Conservation (phyloP, 2,797 vertebrate genomes). For the Hydrolagus colliei region DNA sequence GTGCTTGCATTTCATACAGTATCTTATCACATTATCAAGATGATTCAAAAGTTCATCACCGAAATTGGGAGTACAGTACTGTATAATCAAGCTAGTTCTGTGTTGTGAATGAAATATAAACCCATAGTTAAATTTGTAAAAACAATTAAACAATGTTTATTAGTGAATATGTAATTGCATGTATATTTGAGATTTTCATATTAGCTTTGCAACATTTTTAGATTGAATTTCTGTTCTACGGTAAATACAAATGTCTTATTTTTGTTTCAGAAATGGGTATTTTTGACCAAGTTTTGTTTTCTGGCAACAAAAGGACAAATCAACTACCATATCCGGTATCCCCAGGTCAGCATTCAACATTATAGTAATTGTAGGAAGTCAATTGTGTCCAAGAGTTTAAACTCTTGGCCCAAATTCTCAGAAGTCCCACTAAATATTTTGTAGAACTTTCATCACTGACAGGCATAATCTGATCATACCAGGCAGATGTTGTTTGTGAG, state of each 20-base stretch:
- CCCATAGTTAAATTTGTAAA: no score
- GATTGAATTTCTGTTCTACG: neutral
- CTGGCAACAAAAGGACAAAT: constrained; percentile 16
- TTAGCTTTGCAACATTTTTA: neutral
- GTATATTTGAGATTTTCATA: neutral
- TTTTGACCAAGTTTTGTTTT: constrained; percentile 30
- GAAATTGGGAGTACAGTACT: no score
- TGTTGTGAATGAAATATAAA: no score
- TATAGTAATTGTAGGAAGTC: neutral
- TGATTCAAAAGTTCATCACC: no score
- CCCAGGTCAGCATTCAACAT: constrained; percentile 3
- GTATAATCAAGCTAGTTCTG: no score
- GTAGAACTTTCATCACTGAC: neutral
- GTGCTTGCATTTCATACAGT: no score
- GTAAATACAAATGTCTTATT: neutral
- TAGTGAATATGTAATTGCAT: neutral
- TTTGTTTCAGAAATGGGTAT: constrained; percentile 29
- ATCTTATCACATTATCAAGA: no score
- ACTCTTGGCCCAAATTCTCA: neutral
- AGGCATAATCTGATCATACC: neutral
- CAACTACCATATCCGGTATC: constrained; percentile 20
- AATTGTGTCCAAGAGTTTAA: neutral
- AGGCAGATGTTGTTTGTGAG: neutral
- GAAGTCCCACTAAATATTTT: neutral
- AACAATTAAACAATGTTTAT: neutral